phyloP scores from a whole-genome alignment of 2,797 vertebrate genomes.

The Neosilurus hyrtlii region DNA sequence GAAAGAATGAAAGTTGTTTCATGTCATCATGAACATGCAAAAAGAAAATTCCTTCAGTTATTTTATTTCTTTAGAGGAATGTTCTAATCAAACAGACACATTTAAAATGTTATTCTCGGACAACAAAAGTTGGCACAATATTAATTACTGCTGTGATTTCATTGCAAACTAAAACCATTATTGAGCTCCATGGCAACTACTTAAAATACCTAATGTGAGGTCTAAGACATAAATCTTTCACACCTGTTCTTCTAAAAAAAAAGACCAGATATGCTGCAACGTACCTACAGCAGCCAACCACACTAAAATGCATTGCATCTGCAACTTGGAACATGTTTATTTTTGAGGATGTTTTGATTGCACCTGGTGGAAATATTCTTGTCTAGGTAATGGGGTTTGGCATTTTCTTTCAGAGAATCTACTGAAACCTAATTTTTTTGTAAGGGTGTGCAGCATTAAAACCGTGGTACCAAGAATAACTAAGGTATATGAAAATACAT shows the following conservation, averaged over 20 bases:
- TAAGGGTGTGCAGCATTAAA: not conserved
- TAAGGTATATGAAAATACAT: not conserved
- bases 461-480: not conserved
- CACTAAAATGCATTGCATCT: constrained; percentile 68
- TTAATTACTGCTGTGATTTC: constrained; percentile 50
- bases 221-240: constrained; percentile 64
- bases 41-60: no score
- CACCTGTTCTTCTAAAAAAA: constrained; percentile 58
- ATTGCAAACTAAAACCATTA: constrained; percentile 48
- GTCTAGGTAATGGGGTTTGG: constrained; percentile 50
- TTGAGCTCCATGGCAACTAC: constrained; percentile 61
- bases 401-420: constrained; percentile 42
- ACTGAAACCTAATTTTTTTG: constrained; percentile 15
- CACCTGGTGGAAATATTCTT: constrained; percentile 65
- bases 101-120: constrained; percentile 57
- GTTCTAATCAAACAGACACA: constrained; percentile 40
- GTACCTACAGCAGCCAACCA: constrained; percentile 63
- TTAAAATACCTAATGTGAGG: constrained; percentile 58
- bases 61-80: no score
- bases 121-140: constrained; percentile 41
- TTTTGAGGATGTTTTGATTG: constrained; percentile 64
- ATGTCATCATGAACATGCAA: no score
- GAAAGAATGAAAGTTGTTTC: no score
- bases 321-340: constrained; percentile 66
- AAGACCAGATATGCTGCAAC: constrained; percentile 65